phyloP scores from a whole-genome alignment of 2,797 vertebrate genomes.

The Myotis myotis region DNA sequence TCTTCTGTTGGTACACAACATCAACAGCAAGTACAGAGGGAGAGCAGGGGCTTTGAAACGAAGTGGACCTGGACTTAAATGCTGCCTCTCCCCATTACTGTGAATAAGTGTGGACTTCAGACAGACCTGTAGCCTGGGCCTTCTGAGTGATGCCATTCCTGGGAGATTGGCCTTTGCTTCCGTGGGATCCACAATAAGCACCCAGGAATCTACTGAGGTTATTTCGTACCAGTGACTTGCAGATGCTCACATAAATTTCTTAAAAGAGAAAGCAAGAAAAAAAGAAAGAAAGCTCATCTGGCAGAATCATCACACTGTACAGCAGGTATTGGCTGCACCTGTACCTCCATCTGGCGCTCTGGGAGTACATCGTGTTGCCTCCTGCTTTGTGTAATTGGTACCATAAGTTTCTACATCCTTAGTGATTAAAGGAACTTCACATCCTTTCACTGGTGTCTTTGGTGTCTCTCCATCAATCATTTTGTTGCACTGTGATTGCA shows the following conservation, averaged over 20 bases:
- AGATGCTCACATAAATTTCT: not conserved
- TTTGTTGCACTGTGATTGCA: not conserved
- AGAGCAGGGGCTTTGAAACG: not conserved
- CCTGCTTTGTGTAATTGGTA: slow-evolving; percentile 51
- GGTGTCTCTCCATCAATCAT: slow-evolving; percentile 39
- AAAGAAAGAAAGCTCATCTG: not conserved
- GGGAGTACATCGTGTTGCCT: not conserved
- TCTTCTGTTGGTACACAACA: not conserved
- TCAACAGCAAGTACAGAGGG: not conserved
- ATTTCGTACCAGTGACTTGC: not conserved
- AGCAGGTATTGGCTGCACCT: not conserved
- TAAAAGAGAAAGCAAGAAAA: not conserved
- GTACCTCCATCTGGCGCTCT: not conserved
- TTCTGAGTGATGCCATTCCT: not conserved
- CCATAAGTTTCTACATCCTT: slow-evolving; percentile 41
- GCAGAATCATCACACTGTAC: not conserved
- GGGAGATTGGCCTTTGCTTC: not conserved
- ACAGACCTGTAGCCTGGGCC: too few relatives aligned
- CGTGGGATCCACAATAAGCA: not conserved
- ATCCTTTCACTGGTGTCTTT: slow-evolving; percentile 30
- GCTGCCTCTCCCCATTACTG: not conserved
- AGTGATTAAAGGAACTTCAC: slow-evolving; percentile 47
- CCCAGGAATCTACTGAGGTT: not conserved
- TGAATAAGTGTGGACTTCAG: not conserved
- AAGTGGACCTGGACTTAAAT: not conserved